Evolutionary conservation across 2,113 vertebrate genomes (phyloP).

Genomic region (Toxotes chatareus): DNA sequence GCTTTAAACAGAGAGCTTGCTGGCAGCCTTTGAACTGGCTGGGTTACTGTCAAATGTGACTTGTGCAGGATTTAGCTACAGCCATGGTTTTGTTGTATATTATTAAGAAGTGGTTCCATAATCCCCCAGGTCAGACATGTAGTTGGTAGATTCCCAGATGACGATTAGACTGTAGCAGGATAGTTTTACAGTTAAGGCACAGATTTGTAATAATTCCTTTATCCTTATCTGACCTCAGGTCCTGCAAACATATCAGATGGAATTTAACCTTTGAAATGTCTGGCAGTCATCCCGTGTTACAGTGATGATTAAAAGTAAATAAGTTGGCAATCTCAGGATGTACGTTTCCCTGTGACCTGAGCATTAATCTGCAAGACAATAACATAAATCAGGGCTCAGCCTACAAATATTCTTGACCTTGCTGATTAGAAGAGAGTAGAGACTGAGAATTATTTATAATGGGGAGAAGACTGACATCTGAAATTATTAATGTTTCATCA

Average conservation of each 20-base stretch:
- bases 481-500: not conserved
- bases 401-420: not conserved
- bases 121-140: not conserved
- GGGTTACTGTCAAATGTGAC: not conserved
- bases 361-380: not conserved
- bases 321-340: not conserved
- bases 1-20: not conserved
- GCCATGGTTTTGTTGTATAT: not conserved
- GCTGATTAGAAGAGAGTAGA: not conserved
- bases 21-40: not conserved
- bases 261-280: slow-evolving; percentile 13
- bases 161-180: not conserved
- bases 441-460: not conserved
- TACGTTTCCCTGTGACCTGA: not conserved
- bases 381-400: slow-evolving; percentile 5
- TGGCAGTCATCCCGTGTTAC: not conserved
- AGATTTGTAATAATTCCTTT: not conserved
- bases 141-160: not conserved
- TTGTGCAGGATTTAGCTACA: not conserved
- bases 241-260: not conserved
- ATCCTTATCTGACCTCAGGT: not conserved
- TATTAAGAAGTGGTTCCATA: not conserved
- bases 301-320: slow-evolving; percentile 1
- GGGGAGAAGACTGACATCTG: not conserved
- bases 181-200: slow-evolving; percentile 5